Evolutionary conservation across 2,113 vertebrate genomes (phyloP).

Genomic region (Chaetodon trifascialis): DNA sequence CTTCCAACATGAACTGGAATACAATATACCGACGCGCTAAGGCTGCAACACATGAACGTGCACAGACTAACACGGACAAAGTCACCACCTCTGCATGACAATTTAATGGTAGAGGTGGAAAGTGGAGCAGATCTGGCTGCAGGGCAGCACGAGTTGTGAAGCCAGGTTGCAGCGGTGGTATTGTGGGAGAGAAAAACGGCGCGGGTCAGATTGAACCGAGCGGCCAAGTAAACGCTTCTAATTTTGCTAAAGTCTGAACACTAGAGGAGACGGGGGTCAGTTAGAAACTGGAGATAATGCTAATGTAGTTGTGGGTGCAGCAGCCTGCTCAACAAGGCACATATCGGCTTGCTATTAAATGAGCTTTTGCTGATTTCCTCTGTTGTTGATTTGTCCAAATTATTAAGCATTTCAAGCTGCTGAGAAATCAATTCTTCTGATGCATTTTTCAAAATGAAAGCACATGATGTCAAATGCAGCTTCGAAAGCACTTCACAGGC

Average conservation of each 20-base stretch:
- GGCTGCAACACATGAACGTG: background rate
- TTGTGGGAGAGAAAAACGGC: constrained; percentile 44
- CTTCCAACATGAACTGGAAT: background rate
- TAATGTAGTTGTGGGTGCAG: constrained; percentile 32
- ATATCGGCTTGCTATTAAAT: constrained; percentile 63
- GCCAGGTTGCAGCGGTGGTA: constrained; percentile 56
- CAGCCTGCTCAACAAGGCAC: constrained; percentile 8
- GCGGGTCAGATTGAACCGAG: constrained; percentile 58
- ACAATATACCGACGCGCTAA: background rate
- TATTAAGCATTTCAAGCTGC: constrained; percentile 28
- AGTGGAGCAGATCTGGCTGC: constrained; percentile 80
- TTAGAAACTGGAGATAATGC: constrained; percentile 20
- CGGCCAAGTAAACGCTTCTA: constrained; percentile 64
- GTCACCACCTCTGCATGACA: constrained; percentile 50
- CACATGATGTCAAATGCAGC: constrained; percentile 5
- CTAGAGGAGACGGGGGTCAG: constrained; percentile 29
- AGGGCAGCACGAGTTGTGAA: constrained; percentile 62
- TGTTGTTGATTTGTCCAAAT: constrained; percentile 48
- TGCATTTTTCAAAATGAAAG: constrained; percentile 16
- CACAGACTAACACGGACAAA: constrained; percentile 28
- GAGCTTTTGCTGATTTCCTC: constrained; percentile 59
- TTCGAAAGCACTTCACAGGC: constrained; percentile 19
- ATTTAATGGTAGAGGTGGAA: constrained; percentile 71
- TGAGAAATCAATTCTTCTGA: constrained; percentile 23
- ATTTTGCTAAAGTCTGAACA: constrained; percentile 50